Conservation (phyloP, 2,797 vertebrate species). For the Centropyge bicolor region DNA sequence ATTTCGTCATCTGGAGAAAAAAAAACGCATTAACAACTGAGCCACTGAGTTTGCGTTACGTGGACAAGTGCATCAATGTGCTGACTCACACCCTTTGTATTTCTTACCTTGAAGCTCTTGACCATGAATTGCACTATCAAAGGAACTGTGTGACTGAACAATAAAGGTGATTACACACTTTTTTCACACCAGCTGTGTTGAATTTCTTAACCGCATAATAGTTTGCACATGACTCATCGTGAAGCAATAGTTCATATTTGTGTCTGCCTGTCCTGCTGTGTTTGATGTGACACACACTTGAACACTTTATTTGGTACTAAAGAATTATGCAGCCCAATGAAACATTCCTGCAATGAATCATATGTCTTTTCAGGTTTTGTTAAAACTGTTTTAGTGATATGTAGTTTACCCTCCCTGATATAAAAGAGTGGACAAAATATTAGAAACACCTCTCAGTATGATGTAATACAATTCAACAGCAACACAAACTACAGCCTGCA, state of each 20-base stretch:
- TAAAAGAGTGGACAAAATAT: background rate
- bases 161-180: background rate
- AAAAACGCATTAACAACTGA: background rate
- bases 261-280: background rate
- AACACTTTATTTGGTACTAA: no score
- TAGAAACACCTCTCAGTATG: background rate
- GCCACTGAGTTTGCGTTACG: background rate
- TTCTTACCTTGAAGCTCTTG: slow-evolving; percentile 2
- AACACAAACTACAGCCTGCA: background rate
- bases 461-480: background rate
- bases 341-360: background rate
- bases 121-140: background rate
- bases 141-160: background rate
- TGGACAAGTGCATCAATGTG: background rate
- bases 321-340: background rate
- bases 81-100: slow-evolving; percentile 5
- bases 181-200: background rate
- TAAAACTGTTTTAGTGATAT: background rate
- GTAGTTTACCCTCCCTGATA: background rate
- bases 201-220: slow-evolving; percentile 5
- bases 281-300: background rate
- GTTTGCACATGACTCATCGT: background rate
- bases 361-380: no score
- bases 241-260: background rate
- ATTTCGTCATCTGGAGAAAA: background rate